Conservation (phyloP, 2,888 invertebrate genomes). For the Lottia scabra region DNA sequence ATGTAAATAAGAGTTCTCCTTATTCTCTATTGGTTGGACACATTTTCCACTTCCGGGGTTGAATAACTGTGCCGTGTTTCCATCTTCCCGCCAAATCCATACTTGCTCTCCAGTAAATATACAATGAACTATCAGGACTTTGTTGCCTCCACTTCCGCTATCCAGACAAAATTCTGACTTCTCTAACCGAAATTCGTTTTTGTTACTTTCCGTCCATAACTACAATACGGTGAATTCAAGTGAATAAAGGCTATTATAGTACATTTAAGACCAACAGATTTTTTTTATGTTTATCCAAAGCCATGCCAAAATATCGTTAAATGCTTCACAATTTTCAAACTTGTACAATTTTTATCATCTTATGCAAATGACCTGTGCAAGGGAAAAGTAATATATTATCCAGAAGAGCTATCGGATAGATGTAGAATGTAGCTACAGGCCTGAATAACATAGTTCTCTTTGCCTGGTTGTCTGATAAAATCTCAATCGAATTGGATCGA, state of each 20-base stretch:
- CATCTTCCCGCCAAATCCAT: neutral
- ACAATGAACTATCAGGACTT: neutral
- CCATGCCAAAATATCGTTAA: no score
- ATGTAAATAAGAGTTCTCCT: slow-evolving; percentile 31
- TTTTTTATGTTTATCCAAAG: no score
- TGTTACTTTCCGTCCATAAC: neutral
- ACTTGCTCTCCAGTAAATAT: neutral
- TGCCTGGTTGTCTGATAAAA: no score
- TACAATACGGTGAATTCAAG: neutral
- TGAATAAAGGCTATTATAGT: neutral
- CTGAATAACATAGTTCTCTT: no score
- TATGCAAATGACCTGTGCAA: no score
- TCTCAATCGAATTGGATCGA: no score
- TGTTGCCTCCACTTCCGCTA: neutral
- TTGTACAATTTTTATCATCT: no score
- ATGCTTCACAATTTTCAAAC: no score
- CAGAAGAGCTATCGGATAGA: no score
- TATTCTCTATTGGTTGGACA: slow-evolving; percentile 30
- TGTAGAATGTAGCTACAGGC: no score
- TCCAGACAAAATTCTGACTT: neutral
- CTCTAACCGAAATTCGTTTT: neutral
- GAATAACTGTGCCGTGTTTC: slow-evolving; percentile 30
- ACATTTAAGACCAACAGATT: no score
- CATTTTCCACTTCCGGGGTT: slow-evolving; percentile 56
- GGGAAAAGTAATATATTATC: no score